Evolutionary conservation across 2,113 vertebrate genomes (phyloP), one percentile per base, ranked within the genome.

Genomic region (Beaufortia kweichowensis): DNA sequence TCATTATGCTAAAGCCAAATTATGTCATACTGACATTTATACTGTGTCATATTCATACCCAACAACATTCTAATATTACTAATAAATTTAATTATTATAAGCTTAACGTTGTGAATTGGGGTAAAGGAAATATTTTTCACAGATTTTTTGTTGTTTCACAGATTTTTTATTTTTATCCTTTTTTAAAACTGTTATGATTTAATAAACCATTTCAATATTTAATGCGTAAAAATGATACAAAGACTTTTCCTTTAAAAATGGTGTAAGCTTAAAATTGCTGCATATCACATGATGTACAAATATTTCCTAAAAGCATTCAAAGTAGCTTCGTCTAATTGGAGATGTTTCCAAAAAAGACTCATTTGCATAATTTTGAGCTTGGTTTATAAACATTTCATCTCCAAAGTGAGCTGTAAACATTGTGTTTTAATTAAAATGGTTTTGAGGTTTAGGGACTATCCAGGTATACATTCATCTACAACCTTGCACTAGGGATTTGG

Each of bases 231-330:
- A 35, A 35, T 35, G 0, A 35, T 35, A 9, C 10, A 35, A 35
- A 9, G 35, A 46, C 2, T 46, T 70, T n/a, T 59, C 39, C 6
- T 53, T 41, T 6, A 19, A 26, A 56, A 71, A 59, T 6, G 31
- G 39, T 57, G 31, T n/a, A 41, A 59, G 55, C 57, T 56, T 41
- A 59, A 41, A 59, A 71, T 57, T 41, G 31, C 21, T 26, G 33
- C 15, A 8, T 57, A 33, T 71, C 53, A 71, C 41, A 71, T 59
- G 8, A 26, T 59, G 53, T 57, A 39, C 68, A 71, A 71, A 56
- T 41, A 71, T 57, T 69, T 69, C 50, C 33, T 71, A 57, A 71
- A 71, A 59, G 68, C 69, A 71, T 59, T 35, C 26, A 19, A 71
- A 71, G 50, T 26, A 71, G 31, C 53, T 71, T 57, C 68, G 6